A percentile compares a stretch with the other conserved stretches of the same genome.
Evolutionary conservation across 2,113 vertebrate species (phyloP).

Genomic region (Romanogobio albipinnatus): DNA sequence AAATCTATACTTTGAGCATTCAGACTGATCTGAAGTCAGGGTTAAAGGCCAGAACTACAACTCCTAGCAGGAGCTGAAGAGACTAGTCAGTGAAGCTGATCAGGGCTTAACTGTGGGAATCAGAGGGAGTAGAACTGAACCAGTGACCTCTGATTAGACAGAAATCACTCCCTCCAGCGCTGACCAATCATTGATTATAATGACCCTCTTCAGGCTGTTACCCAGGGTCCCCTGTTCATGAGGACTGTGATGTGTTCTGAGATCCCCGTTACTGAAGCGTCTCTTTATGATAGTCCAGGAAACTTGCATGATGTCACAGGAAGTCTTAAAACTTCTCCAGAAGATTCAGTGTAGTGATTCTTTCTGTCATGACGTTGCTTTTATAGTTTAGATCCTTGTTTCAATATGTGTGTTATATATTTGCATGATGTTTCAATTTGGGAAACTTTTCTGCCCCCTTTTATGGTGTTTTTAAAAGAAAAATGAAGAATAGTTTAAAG

Average conservation of each 20-base stretch:
- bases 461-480: background rate
- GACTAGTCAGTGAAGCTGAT: conserved; percentile 48
- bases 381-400: background rate
- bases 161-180: conserved; percentile 78
- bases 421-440: background rate
- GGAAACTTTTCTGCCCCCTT: background rate
- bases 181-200: conserved; percentile 71
- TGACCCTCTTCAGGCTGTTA: background rate
- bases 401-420: background rate
- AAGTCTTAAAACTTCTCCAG: background rate
- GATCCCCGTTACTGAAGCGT: background rate
- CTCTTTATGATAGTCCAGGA: background rate
- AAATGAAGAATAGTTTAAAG: too few species aligned
- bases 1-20: background rate
- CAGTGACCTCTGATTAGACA: conserved; percentile 69
- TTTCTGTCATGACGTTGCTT: background rate
- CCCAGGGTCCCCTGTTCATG: background rate
- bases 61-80: background rate
- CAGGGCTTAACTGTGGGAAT: conserved; percentile 69
- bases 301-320: background rate
- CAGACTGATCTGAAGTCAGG: conserved; percentile 15
- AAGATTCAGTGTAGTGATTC: background rate
- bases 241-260: background rate
- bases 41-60: conserved; percentile 1
- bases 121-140: conserved; percentile 75